A percentile compares a stretch with the other conserved stretches of the same genome.
Evolutionary conservation across 2,888 invertebrate genomes (phyloP).

Genomic region (Acrobasis repandana): DNA sequence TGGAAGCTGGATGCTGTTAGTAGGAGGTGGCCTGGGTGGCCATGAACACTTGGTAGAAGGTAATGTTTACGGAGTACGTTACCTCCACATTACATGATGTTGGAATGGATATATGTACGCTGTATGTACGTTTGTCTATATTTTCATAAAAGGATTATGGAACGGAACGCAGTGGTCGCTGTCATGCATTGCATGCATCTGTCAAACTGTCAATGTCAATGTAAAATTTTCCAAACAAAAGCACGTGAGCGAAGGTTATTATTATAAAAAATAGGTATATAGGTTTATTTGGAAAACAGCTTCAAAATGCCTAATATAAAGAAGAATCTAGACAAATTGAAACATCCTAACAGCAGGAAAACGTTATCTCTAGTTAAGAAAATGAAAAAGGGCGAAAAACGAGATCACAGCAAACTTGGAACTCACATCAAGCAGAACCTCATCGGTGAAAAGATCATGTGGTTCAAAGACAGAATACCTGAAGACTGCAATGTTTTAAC

Average conservation of each 20-base stretch:
- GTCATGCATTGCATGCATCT: background rate
- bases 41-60: no score
- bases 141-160: no score
- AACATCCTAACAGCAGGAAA: constrained; percentile 94
- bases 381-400: constrained; percentile 84
- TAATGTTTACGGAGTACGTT: no score
- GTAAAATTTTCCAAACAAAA: constrained; percentile 26
- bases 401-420: constrained; percentile 84
- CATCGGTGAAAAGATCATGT: constrained; percentile 89
- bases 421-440: constrained; percentile 88
- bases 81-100: no score
- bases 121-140: no score
- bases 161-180: background rate
- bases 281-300: no score
- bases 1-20: no score
- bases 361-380: constrained; percentile 88
- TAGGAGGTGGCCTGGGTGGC: no score
- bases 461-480: constrained; percentile 88
- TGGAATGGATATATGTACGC: no score
- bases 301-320: constrained; percentile 67
- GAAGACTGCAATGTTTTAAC: constrained; percentile 79
- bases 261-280: no score
- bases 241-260: constrained; percentile 24
- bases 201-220: constrained; percentile 18
- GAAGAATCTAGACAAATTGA: constrained; percentile 78